phyloP scores from a whole-genome alignment of 2,888 invertebrate species.

The Argynnis bischoffii region DNA sequence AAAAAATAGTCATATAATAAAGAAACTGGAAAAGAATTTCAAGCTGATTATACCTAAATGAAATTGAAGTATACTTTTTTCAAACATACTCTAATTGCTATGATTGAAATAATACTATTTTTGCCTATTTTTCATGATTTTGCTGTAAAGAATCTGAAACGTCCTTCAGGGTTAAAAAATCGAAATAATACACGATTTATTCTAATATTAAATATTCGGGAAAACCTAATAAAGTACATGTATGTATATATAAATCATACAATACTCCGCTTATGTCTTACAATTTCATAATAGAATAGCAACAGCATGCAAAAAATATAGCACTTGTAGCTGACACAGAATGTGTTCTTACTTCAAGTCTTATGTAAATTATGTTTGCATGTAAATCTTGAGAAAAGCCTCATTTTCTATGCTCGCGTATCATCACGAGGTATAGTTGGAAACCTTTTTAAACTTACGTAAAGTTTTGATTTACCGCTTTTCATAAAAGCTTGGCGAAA shows the following conservation, averaged over 20 bases:
- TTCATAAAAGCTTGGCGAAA: background rate
- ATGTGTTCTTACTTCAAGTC: background rate
- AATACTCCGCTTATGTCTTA: background rate
- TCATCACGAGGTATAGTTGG: background rate
- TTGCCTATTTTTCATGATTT: too few relatives aligned
- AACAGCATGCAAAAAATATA: too few relatives aligned
- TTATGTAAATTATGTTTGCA: background rate
- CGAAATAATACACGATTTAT: too few relatives aligned
- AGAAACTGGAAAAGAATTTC: too few relatives aligned
- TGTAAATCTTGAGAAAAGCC: background rate
- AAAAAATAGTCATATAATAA: too few relatives aligned
- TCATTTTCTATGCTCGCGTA: background rate
- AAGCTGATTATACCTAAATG: too few relatives aligned
- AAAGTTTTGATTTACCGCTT: background rate
- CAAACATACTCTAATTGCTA: too few relatives aligned
- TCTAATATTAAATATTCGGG: too few relatives aligned
- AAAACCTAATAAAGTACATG: background rate
- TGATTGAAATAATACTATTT: too few relatives aligned
- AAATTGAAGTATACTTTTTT: too few relatives aligned
- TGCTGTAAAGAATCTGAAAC: too few relatives aligned
- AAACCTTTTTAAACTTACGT: background rate
- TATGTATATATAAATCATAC: background rate
- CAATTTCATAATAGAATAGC: background rate
- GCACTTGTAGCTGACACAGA: background rate
- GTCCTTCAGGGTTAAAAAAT: too few relatives aligned